phyloP scores from a whole-genome alignment of 2,113 vertebrate species.

The Willisornis vidua region DNA sequence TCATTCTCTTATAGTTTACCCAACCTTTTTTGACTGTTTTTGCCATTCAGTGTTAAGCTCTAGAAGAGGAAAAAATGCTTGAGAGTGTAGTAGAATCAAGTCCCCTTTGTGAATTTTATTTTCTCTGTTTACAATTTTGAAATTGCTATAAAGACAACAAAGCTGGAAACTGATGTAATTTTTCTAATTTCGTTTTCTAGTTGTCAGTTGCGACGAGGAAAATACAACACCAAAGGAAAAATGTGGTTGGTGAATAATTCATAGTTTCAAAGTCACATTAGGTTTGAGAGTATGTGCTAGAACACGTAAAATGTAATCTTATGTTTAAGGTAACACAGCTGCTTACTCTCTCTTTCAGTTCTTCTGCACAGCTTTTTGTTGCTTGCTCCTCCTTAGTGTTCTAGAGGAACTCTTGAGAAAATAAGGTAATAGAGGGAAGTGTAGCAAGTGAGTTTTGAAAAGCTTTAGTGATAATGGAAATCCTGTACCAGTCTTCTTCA shows the following conservation, averaged over 20 bases:
- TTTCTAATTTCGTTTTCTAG: constrained; percentile 64
- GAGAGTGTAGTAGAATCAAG: background rate
- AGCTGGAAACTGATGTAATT: constrained; percentile 5
- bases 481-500: background rate
- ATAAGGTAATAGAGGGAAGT: background rate
- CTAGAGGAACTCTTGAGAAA: background rate
- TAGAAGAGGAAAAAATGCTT: background rate
- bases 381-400: background rate
- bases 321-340: background rate
- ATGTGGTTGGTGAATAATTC: constrained; percentile 33
- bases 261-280: background rate
- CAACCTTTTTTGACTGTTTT: background rate
- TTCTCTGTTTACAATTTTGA: background rate
- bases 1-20: background rate
- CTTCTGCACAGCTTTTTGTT: background rate
- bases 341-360: background rate
- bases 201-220: constrained; percentile 7
- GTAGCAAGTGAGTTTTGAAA: background rate
- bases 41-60: background rate
- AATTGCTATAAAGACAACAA: background rate
- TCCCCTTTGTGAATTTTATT: background rate
- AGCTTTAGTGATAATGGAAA: background rate
- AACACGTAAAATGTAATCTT: background rate
- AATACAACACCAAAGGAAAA: background rate
- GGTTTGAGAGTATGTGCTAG: background rate